Conservation (phyloP, 1,140 invertebrate species). For the Trachelipus rathkii region DNA sequence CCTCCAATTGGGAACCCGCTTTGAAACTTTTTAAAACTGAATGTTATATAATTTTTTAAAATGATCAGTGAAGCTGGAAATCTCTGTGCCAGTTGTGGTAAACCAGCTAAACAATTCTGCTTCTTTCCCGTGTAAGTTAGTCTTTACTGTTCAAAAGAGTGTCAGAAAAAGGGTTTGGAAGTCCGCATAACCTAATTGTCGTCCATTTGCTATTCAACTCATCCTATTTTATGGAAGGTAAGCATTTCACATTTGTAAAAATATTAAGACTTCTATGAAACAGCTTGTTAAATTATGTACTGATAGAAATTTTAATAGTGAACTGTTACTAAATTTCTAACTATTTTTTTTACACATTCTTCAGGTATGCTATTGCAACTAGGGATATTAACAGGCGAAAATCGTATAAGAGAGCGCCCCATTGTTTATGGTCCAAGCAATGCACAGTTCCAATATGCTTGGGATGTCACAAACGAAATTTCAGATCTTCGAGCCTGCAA, state of each 20-base stretch:
- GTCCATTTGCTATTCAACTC: conserved; percentile 47
- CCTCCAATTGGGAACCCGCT: too few species aligned
- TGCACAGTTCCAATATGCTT: conserved; percentile 24
- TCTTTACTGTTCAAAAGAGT: conserved; percentile 50
- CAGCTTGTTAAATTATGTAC: too few species aligned
- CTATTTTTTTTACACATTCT: not conserved
- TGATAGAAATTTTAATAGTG: too few species aligned
- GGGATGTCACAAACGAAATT: conserved; percentile 26
- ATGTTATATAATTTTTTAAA: not conserved
- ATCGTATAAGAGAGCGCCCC: conserved; percentile 65
- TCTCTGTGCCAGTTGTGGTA: conserved; percentile 47
- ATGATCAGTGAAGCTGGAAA: conserved; percentile 5
- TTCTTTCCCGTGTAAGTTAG: conserved; percentile 47
- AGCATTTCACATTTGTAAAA: not conserved
- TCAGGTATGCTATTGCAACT: conserved; percentile 62
- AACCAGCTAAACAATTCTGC: conserved; percentile 47
- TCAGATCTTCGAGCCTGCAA: conserved; percentile 3
- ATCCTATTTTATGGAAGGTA: conserved; percentile 34
- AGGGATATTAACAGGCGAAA: conserved; percentile 69
- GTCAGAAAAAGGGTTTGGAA: conserved; percentile 52
- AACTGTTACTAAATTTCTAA: too few species aligned
- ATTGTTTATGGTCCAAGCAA: conserved; percentile 62
- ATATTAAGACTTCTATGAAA: too few species aligned
- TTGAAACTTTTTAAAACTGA: too few species aligned
- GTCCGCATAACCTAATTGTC: conserved; percentile 52